Percentiles rank a stretch among this genome's conserved stretches.
Conservation (phyloP, 2,797 vertebrate species). For the Linurgus olivaceus region DNA sequence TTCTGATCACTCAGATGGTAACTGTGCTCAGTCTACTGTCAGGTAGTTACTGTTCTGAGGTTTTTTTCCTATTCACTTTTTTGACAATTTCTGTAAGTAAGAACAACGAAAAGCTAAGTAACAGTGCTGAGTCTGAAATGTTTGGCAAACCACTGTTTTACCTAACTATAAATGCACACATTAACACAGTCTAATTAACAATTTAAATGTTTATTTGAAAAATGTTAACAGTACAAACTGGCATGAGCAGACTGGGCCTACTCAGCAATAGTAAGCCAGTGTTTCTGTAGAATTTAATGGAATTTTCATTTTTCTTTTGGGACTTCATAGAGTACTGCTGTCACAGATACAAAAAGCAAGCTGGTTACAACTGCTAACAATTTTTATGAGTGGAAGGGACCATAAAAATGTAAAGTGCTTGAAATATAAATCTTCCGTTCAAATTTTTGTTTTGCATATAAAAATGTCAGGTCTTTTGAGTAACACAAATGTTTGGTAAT, state of each 20-base stretch:
- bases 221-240: constrained; percentile 20
- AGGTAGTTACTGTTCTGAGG: not conserved
- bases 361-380: not conserved
- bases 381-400: not conserved
- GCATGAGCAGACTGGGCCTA: not conserved
- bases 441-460: not conserved
- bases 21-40: not conserved
- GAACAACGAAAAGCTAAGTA: not conserved
- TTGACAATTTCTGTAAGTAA: not conserved
- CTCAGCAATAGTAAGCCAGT: not conserved
- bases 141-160: not conserved
- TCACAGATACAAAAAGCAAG: not conserved
- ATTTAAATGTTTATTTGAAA: constrained; percentile 60
- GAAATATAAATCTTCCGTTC: not conserved
- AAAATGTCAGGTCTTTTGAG: not conserved
- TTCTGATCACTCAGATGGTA: not conserved
- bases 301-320: not conserved
- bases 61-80: not conserved
- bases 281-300: not conserved
- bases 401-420: constrained; percentile 59
- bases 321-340: not conserved
- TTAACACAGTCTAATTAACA: constrained; percentile 6
- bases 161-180: not conserved
- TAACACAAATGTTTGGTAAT: not conserved
- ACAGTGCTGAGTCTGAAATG: accelerated